Percentiles rank a stretch among this genome's conserved stretches.
phyloP scores from a whole-genome alignment of 35 echinoderm and acorn worm species.

The Apostichopus californicus region DNA sequence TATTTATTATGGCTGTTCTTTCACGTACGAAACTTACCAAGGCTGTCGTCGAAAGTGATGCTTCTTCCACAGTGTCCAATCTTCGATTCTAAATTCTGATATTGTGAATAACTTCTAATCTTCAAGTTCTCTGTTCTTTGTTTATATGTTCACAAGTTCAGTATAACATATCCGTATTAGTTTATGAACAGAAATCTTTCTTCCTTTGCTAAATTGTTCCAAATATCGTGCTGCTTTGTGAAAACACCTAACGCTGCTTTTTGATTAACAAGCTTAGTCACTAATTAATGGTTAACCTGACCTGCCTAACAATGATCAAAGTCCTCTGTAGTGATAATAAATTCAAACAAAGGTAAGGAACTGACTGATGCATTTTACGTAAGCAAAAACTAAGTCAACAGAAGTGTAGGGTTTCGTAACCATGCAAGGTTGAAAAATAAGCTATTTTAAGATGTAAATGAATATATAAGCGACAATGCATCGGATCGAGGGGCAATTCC shows the following conservation, averaged over 20 bases:
- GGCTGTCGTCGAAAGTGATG: too few relatives aligned
- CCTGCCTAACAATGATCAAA: background rate
- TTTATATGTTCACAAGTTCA: background rate
- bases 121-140: background rate
- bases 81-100: too few relatives aligned
- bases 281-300: background rate
- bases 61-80: too few relatives aligned
- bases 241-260: background rate
- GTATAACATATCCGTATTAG: background rate
- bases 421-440: too few relatives aligned
- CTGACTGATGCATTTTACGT: background rate
- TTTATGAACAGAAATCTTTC: background rate
- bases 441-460: too few relatives aligned
- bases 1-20: too few relatives aligned
- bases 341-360: background rate
- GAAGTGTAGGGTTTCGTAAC: background rate
- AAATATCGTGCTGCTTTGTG: background rate
- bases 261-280: background rate
- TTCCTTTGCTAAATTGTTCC: background rate
- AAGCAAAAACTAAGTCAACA: background rate
- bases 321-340: background rate
- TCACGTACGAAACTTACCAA: too few relatives aligned
- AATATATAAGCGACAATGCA: too few relatives aligned
- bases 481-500: too few relatives aligned
- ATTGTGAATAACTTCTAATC: background rate